phyloP scores from a whole-genome alignment of 1,140 invertebrate species.

The Pseudomyrmex sp. region DNA sequence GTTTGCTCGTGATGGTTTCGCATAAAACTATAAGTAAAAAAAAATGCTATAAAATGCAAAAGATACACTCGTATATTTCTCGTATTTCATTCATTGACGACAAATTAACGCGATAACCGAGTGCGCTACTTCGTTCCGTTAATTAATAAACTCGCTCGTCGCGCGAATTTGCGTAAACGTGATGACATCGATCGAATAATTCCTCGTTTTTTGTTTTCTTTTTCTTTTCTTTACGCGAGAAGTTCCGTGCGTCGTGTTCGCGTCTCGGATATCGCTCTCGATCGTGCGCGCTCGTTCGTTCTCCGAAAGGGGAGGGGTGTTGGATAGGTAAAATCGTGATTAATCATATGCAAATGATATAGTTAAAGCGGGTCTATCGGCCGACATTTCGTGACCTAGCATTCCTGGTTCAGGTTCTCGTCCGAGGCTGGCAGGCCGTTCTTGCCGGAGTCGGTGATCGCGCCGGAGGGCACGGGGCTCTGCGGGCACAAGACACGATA shows the following conservation, averaged over 20 bases:
- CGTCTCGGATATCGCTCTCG: neutral
- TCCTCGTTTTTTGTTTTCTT: neutral
- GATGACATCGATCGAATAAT: conserved; percentile 11
- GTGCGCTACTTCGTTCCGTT: neutral
- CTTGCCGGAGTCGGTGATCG: conserved; percentile 84
- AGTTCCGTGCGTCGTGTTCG: neutral
- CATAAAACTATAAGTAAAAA: neutral
- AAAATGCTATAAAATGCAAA: conserved; percentile 7
- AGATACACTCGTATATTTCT: neutral
- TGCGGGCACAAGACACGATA: conserved; percentile 84
- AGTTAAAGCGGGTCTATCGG: conserved; percentile 66
- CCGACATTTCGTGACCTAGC: conserved; percentile 79
- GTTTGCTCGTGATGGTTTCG: neutral
- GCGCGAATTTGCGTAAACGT: conserved; percentile 11
- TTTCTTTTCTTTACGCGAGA: neutral
- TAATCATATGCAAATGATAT: conserved; percentile 71
- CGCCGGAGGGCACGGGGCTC: conserved; percentile 88
- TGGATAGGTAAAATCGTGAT: conserved; percentile 62
- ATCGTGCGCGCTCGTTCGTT: conserved; percentile 39
- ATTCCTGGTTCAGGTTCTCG: conserved; percentile 89
- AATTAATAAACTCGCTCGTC: conserved; percentile 26
- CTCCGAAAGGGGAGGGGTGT: conserved; percentile 31
- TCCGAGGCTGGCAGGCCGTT: conserved; percentile 87
- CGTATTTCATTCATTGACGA: neutral
- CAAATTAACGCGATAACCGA: conserved; percentile 23